Percentiles rank a stretch among this genome's conserved stretches.
Evolutionary conservation across 2,113 vertebrate genomes (phyloP).

Genomic region (Pantherophis guttatus): DNA sequence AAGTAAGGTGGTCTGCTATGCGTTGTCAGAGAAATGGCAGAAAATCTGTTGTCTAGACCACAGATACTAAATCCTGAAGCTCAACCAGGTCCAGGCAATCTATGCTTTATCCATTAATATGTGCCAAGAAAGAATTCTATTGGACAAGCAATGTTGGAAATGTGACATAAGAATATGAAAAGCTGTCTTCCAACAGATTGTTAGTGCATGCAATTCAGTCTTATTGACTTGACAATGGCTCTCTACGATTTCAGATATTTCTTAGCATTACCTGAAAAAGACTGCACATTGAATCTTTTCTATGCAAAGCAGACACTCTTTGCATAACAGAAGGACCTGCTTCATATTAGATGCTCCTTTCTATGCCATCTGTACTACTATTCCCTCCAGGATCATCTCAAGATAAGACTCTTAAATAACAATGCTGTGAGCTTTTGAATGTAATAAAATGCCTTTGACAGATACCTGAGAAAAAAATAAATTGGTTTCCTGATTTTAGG

Average conservation of each 20-base stretch:
- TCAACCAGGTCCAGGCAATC: background rate
- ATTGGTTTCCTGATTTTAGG: slow-evolving; percentile 49
- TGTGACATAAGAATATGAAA: background rate
- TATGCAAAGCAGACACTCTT: background rate
- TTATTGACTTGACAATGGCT: background rate
- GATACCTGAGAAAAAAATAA: slow-evolving; percentile 51
- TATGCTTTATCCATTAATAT: background rate
- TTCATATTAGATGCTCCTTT: background rate
- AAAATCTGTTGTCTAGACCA: background rate
- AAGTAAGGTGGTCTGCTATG: background rate
- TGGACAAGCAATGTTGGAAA: background rate
- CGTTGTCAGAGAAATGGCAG: background rate
- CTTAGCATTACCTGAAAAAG: background rate
- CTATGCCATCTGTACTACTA: background rate
- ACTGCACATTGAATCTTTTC: background rate
- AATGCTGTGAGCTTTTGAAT: slow-evolving; percentile 39
- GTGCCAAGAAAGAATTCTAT: background rate
- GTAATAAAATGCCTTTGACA: slow-evolving; percentile 55
- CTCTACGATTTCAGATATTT: background rate
- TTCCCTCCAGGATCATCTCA: slow-evolving; percentile 10
- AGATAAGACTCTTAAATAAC: slow-evolving; percentile 19
- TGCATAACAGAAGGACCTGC: background rate
- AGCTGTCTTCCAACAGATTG: background rate
- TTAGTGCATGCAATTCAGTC: background rate
- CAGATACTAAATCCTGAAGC: background rate